A percentile compares a stretch with the other conserved stretches of the same genome.
phyloP scores from a whole-genome alignment of 2,888 invertebrate species.

The Papilio demoleus region DNA sequence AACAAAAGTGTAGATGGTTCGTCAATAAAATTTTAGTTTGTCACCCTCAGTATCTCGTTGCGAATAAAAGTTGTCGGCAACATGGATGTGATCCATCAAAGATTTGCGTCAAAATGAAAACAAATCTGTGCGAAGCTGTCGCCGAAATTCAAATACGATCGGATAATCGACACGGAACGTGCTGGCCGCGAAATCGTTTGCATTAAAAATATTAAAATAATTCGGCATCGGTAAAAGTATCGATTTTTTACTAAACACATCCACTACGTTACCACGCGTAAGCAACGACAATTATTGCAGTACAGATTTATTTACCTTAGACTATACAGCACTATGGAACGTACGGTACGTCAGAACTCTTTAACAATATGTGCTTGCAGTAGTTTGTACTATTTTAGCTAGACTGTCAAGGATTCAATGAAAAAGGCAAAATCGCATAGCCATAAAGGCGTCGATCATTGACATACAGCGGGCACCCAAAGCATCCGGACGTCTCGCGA shows the following conservation, averaged over 20 bases:
- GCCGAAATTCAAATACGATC: conserved; percentile 63
- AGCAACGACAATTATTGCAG: not conserved
- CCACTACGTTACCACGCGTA: not conserved
- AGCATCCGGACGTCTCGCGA: conserved; percentile 46
- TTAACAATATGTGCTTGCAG: not conserved
- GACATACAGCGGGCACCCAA: conserved; percentile 41
- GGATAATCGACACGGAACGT: conserved; percentile 58
- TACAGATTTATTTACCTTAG: not conserved
- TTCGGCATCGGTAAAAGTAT: conserved; percentile 18
- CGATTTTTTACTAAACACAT: conserved; percentile 7
- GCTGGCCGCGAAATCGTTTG: conserved; percentile 57
- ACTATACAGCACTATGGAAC: not conserved
- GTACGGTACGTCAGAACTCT: not conserved
- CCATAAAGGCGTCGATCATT: conserved; percentile 44
- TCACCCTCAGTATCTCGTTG: conserved; percentile 24
- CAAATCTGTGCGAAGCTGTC: conserved; percentile 47
- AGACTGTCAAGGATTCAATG: not conserved
- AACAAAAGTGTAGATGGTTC: not conserved
- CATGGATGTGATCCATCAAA: conserved; percentile 60
- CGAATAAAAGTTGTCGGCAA: conserved; percentile 23
- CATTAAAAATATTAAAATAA: conserved; percentile 55
- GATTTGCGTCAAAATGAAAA: conserved; percentile 58
- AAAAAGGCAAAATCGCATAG: conserved; percentile 33
- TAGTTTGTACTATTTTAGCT: conserved; percentile 2
- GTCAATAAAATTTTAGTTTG: conserved; percentile 2